Base-by-base conservation (phyloP, 1,140 invertebrate species). In the Drosophila truncata region DNA sequence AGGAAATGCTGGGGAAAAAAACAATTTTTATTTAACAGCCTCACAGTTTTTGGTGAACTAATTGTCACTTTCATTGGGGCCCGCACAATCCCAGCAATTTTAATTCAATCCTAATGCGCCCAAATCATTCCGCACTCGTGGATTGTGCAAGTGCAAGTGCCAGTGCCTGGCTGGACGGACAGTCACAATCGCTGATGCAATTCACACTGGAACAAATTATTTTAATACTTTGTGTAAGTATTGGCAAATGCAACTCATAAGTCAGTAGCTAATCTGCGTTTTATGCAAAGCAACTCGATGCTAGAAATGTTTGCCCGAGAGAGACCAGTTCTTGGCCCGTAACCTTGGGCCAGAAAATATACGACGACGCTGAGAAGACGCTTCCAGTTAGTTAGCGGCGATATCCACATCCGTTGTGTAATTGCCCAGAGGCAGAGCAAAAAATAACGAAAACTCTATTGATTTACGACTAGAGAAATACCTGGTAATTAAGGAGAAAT, bases 61-160 rank as follows among this genome's bases (percentile, higher is more conserved):
- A 88, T 88, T 90, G 84, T 88, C 85, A 88, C 84, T 88, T 88
- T 88, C 84, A 71, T 90, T 71, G 81, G 77, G 57, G 50, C 25
- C 57, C 54, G 81, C 72, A 83, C 87, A 88, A 88, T 88, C 69
- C 87, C 77, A 88, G 87, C 86, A 78, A 88, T 88, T 80, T 88
- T 88, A 88, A 88, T 88, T 78, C 84, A 88, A 87, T 83, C 79
- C 79, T 88, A 87, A 87, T 84, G 83, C 80, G 80, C 80, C 81
- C 66, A 88, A 87, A 84, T 84, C 59, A 78, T 62, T 74, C 37
- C 52, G 52, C 33, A 37, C 52, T 23, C 2, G 52, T 16, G 52
- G 41, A 88, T 87, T 87, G 72, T 80, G 84, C 64, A 87, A 87
- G 72, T 80, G 84, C 64, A 87, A 87, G 85, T 55, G 5, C 39